These are phyloP conservation scores for Erynnis tages DNA, from an alignment of 2,888 invertebrate species.

Conservation along the genomic window DNA sequence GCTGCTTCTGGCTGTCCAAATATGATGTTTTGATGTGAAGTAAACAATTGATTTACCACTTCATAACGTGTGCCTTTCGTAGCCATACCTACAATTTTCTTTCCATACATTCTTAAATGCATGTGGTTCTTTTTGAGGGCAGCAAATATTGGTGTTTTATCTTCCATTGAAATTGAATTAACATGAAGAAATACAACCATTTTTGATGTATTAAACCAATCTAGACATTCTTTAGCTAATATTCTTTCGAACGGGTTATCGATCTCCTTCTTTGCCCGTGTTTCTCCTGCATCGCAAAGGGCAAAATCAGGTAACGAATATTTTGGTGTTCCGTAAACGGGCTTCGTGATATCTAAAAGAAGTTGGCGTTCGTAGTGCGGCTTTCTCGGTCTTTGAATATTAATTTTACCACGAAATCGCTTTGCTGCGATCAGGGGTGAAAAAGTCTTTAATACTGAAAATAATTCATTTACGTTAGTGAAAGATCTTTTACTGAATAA, in stretches of 20 bases:
- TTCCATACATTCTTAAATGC: slow-evolving; percentile 85
- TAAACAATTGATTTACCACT: slow-evolving; percentile 83
- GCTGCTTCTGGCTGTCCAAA: slow-evolving; percentile 86
- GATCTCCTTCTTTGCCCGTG: slow-evolving; percentile 44
- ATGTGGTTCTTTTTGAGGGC: slow-evolving; percentile 85
- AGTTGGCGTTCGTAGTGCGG: slow-evolving; percentile 87
- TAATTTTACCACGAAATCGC: slow-evolving; percentile 88
- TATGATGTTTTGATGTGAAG: slow-evolving; percentile 84
- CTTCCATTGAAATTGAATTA: slow-evolving; percentile 86
- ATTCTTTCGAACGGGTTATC: slow-evolving; percentile 88
- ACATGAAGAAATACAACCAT: slow-evolving; percentile 87
- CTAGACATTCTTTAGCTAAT: slow-evolving; percentile 85
- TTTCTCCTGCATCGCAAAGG: slow-evolving; percentile 73
- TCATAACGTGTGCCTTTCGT: slow-evolving; percentile 86
- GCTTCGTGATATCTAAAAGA: slow-evolving; percentile 84
- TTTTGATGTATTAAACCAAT: slow-evolving; percentile 86
- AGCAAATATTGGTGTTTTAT: slow-evolving; percentile 84
- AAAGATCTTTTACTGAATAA: neutral
- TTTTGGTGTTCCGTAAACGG: slow-evolving; percentile 77
- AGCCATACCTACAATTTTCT: slow-evolving; percentile 84
- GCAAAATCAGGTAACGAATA: slow-evolving; percentile 66
- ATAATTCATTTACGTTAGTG: slow-evolving; percentile 3
- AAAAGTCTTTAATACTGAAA: slow-evolving; percentile 69
- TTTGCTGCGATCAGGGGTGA: slow-evolving; percentile 78
- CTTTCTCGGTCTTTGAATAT: slow-evolving; percentile 86